Base-by-base conservation (phyloP, 2,888 invertebrate genomes). In the Pterostichus niger region DNA sequence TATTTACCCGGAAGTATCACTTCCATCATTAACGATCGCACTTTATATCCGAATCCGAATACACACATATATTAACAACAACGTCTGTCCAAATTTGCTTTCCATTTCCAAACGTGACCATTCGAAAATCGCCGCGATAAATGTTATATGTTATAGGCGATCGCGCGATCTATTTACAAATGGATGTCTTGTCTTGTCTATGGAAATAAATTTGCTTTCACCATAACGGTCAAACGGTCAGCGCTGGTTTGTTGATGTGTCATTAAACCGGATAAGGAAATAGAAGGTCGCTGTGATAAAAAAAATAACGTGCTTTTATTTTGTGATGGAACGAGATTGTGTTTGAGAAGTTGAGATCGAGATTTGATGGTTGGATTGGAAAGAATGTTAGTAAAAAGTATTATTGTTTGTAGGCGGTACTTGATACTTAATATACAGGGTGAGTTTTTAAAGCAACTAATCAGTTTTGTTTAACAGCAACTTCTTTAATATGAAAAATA, bases 181-280 rank as follows among this genome's bases (percentile, higher is more conserved):
- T 49, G 49, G 49, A 49, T 49, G 49, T 49, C 49, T 49, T 46
- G 46, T 46, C 3, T 35, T 7, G 40, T 40, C 49, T 49, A 49
- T 49, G 49, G 49, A 49, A 49, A 49, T 49, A 49, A 49, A 49
- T 49, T 49, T 13, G 49, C 49, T 49, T 49, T 49, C 49, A 49
- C 49, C 13, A 1, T 40, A 40, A 40, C 40, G 40, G 40, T 40
- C 40, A 40, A 44, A n/a, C 49, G 49, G 10, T 49, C 11, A n/a
- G 5, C 13, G 49, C 49, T 49, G 49, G 49, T 49, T 13, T 49
- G 49, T 49, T 49, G n/a, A 49, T 49, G 49, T 49, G 49, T 49
- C 49, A 49, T 49, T 49, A 49, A 49, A 13, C 13, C n/a, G 49
- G 40, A 40, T 40, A 49, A 49, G 49, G 49, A 49, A 49, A n/a